Base-by-base conservation (phyloP, 2,888 invertebrate species). In the Panorpa germanica region DNA sequence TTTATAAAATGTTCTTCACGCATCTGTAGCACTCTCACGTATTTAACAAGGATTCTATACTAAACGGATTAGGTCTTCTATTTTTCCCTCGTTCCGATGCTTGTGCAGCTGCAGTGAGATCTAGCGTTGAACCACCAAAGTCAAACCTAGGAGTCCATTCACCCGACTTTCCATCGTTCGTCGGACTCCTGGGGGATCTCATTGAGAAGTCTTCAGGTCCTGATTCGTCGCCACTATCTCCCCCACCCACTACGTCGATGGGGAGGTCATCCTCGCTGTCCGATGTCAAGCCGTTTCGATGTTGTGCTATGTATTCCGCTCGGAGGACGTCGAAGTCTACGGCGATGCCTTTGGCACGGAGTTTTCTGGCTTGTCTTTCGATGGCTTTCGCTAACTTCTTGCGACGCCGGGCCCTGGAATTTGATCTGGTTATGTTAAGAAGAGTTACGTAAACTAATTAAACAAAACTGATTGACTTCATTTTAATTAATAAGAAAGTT, bases 311-410 rank as follows among this genome's bases (percentile, higher is more conserved):
- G 61, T 85, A 85, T 50, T 88, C 86, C 26, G 78, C 63, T 43
- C 80, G 74, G 29, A 88, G 57, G 3, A 85, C 78, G 44, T 83
- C 80, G 37, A 88, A 55, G 52, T 86, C 85, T 13, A 88, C 86
- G 11, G 80, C 71, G 45, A 88, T 83, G 41, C 88, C 88, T 53
- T 86, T 86, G 28, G 82, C 81, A 33, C 88, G 73, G 35, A 93
- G 65, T 50, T 93, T 91, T 41, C 88, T 65, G 42, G 91, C 91
- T 55, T 88, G 88, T 32, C 88, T 64, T 50, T 90, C 88, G 42
- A 90, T 63, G 37, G 85, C 82, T 57, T 93, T 93, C 47, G 82
- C 71, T 48, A 88, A 61, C 59, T 93, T 86, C 65, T 85, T 85
- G 58, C 83, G 71, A 53, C 82, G 72, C 53, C 83, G 70, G 47